These are phyloP conservation scores for Aricia artaxerxes DNA, from an alignment of 2,888 invertebrate species.

Conservation along the genomic window DNA sequence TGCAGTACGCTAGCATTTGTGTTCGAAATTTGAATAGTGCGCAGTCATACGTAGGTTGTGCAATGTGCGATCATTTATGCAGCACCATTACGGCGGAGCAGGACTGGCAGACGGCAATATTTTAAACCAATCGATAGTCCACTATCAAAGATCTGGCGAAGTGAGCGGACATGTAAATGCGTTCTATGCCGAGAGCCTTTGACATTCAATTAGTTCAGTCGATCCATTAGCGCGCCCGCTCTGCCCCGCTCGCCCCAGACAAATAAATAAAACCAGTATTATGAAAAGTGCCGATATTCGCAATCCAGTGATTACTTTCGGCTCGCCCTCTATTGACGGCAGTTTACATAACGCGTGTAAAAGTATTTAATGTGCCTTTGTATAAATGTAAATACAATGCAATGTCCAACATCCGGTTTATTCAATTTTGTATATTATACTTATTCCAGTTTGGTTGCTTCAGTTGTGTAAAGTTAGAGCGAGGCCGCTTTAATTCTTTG, in stretches of 20 bases:
- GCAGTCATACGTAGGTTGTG: not conserved
- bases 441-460: not conserved
- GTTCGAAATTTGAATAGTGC: not conserved
- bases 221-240: conserved; percentile 56
- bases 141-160: conserved; percentile 29
- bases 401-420: not conserved
- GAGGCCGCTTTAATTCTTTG: not conserved
- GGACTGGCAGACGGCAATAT: conserved; percentile 19
- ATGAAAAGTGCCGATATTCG: conserved; percentile 49
- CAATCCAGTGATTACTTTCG: conserved; percentile 26
- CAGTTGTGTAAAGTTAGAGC: not conserved
- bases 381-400: not conserved
- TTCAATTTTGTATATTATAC: not conserved
- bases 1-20: not conserved
- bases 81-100: not conserved
- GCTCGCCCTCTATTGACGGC: conserved; percentile 7
- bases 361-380: not conserved
- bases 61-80: conserved; percentile 16
- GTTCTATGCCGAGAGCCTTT: conserved; percentile 46
- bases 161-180: conserved; percentile 36
- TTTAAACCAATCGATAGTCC: conserved; percentile 21
- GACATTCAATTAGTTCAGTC: conserved; percentile 63
- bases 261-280: conserved; percentile 59
- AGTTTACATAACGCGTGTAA: conserved; percentile 4
- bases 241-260: conserved; percentile 17